Conservation (phyloP, 2,113 vertebrate genomes). For the Accipiter virgatus region DNA sequence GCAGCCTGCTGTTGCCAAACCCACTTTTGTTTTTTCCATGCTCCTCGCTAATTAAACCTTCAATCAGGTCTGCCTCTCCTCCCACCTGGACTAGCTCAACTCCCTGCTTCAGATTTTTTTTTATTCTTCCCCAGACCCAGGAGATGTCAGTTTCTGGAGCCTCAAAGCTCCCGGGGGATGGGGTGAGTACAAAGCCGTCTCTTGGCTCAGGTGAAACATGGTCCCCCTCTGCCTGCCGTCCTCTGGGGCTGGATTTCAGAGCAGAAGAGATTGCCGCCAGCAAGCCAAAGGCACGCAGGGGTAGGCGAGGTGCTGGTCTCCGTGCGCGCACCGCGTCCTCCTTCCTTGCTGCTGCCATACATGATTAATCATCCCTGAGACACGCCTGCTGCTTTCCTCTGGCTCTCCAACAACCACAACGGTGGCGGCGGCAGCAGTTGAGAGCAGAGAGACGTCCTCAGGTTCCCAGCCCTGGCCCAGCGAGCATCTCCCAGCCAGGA, state of each 20-base stretch:
- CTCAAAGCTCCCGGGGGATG: neutral
- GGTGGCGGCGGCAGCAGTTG: constrained; percentile 3
- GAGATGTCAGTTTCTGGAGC: neutral
- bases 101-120: neutral
- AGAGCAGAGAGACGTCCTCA: constrained; percentile 51
- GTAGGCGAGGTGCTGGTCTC: constrained; percentile 7
- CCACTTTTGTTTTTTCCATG: neutral
- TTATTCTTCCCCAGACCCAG: neutral
- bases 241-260: neutral
- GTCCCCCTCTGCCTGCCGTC: neutral
- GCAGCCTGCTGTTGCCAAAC: neutral
- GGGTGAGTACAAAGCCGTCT: neutral
- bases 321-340: neutral
- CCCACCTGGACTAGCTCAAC: constrained; percentile 23
- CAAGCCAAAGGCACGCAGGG: neutral
- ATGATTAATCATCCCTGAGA: constrained; percentile 68
- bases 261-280: neutral
- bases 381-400: constrained; percentile 60
- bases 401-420: constrained; percentile 47
- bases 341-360: constrained; percentile 54
- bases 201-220: neutral
- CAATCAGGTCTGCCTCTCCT: constrained; percentile 37
- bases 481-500: constrained; percentile 7
- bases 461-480: constrained; percentile 29
- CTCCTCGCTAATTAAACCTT: constrained; percentile 42